Base-by-base conservation (phyloP, 2,113 vertebrate species). In the Leucopsar rothschildi region DNA sequence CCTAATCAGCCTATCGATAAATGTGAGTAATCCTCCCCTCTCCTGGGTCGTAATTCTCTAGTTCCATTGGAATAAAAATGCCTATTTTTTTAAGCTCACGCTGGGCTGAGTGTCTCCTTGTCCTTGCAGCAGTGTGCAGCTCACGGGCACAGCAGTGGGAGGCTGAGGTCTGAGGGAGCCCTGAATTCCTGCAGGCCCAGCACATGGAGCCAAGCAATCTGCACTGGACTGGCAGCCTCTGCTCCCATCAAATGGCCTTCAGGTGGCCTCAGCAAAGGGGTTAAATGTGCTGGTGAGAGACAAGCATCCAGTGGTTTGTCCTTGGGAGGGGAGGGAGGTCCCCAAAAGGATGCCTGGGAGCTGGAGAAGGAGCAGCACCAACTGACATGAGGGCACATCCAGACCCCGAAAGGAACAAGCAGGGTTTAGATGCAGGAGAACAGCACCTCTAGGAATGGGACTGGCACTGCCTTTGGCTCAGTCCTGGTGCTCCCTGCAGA, bases 1-100 rank as follows among this genome's bases (percentile, higher is more conserved):
- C 71, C 84, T 69, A 94, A 97, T 96, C 61, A 89, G 95, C 68
- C 71, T 70, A 92, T 95, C 53, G 72, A 97, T 93, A 94, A 95
- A 90, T 87, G 95, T 93, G 86, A 97, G 91, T 93, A 93, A 96
- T 70, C 75, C 81, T 88, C 84, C 82, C 92, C 88, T 85, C 87
- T 97, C 92, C 76, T 63, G 93, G 82, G 88, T 81, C 25, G 2
- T 78, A 73, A 90, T 95, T 95, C 91, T 96, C 91, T 95, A 50
- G 90, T 95, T 96, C 95, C 90, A 85, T 82, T 96, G 94, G 92
- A 96, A 97, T 95, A 96, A 97, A 97, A 97, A 94, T 82, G 90
- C 88, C 89, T 97, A 95, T 96, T 97, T 96, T 96, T 96, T 90
- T 93, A 96, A 96, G 88, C 71, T 94, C 47, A 92, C 0, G 3